A percentile compares a stretch with the other conserved stretches of the same genome.
Evolutionary conservation across 2,888 invertebrate species (phyloP).

Genomic region (Euproctis similis): DNA sequence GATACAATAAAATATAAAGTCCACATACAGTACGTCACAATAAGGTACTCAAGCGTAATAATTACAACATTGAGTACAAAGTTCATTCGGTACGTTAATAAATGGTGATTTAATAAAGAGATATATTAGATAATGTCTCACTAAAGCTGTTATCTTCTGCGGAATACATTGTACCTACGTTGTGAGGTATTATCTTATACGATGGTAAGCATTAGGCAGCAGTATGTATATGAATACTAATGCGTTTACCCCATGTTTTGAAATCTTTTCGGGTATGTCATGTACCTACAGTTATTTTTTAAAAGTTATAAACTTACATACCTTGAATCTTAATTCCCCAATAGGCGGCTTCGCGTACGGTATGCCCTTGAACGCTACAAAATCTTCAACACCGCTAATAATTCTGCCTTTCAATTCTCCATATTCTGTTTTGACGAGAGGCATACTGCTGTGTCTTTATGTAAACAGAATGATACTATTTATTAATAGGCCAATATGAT

Average conservation of each 20-base stretch:
- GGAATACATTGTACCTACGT: too few relatives aligned
- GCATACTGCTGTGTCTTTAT: constrained; percentile 35
- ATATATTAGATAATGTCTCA: constrained; percentile 1
- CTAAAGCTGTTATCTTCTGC: too few relatives aligned
- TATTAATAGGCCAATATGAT: background rate
- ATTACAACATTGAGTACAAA: too few relatives aligned
- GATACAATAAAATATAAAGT: too few relatives aligned
- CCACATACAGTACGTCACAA: too few relatives aligned
- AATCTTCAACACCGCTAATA: constrained; percentile 38
- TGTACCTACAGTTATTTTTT: constrained; percentile 26
- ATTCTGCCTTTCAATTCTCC: constrained; percentile 49
- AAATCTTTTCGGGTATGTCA: constrained; percentile 18
- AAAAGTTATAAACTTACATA: constrained; percentile 47
- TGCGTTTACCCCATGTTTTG: too few relatives aligned
- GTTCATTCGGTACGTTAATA: background rate
- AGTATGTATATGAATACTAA: constrained; percentile 36
- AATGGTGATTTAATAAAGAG: background rate
- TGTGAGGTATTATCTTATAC: too few relatives aligned
- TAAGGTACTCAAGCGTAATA: too few relatives aligned
- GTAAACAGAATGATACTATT: too few relatives aligned
- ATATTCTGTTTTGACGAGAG: constrained; percentile 41
- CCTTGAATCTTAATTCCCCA: constrained; percentile 76
- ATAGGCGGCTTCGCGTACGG: constrained; percentile 78
- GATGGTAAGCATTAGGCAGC: too few relatives aligned
- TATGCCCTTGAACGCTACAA: constrained; percentile 71